Base-by-base conservation (phyloP, 2,888 invertebrate genomes). In the Oligia fasciuncula region DNA sequence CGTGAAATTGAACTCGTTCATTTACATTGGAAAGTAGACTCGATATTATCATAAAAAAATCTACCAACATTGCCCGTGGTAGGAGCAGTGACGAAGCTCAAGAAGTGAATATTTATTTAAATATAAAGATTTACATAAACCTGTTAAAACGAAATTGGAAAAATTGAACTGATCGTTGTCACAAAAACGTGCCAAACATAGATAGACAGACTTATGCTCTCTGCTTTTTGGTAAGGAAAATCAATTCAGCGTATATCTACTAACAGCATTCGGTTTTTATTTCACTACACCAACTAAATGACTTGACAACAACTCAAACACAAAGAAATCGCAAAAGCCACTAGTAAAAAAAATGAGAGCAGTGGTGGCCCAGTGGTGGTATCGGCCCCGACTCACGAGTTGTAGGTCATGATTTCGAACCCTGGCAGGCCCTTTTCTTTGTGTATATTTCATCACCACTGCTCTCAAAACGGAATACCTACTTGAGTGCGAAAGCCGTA, bases 1-100 rank as follows among this genome's bases (percentile, higher is more conserved):
- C 57, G 17, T 23, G 75, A 73, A 46, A 73, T 35, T 73, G 23
- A 23, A 29, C 9, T 51, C 1, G 40, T 19, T 54, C 0, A 71
- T 71, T 74, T 54, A 29, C 40, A 71, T 74, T 43, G 43, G 11
- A 71, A 72, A 71, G 9, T 19, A 49, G 49, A 17, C 35, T 35
- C 17, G 46, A 17, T 73, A 69, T 49, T 49, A 17, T 40, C 23
- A 17, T 35, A 49, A 13, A 49, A 17, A 46, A 40, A 43, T 43
- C 46, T 5, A 43, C 6, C 2, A 43, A 23, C 9, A 23, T 17
- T 29, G n/a, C 9, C 19, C n/a, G n/a, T 23, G 9, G n/a, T n/a
- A 11, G 57, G 23, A 11, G 23, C 9, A 57, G 11, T 11, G 4
- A 23, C 11, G 9, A 57, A 57, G 9, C 57, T n/a, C n/a, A 57